Evolutionary conservation across 2,113 vertebrate genomes (phyloP).

Genomic region (Brachyhypopomus occidentalis): DNA sequence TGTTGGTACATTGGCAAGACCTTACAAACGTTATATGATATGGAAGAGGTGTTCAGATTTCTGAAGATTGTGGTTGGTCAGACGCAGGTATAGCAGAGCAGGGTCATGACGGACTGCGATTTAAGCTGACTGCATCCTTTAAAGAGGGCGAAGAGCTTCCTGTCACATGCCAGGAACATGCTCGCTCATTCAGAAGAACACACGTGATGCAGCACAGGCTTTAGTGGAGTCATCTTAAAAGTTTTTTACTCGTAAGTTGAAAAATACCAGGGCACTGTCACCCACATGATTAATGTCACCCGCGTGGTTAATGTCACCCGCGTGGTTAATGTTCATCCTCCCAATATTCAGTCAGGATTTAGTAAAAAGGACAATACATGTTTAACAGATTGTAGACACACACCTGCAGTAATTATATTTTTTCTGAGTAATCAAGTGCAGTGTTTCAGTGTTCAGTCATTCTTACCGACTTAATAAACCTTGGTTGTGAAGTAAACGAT

Average conservation of each 20-base stretch:
- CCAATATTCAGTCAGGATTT: neutral
- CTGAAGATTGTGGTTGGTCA: neutral
- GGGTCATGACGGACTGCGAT: neutral
- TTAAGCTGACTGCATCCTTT: neutral
- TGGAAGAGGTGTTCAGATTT: too few relatives aligned
- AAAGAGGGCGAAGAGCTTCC: neutral
- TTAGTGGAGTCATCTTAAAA: neutral
- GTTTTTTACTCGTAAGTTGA: neutral
- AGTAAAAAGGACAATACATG: neutral
- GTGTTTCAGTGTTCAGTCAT: conserved; percentile 10
- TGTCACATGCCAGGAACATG: neutral
- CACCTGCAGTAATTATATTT: neutral
- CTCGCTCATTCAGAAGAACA: neutral
- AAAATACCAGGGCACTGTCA: neutral
- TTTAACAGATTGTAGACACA: neutral
- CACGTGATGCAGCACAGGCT: too few relatives aligned
- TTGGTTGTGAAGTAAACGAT: conserved; percentile 16
- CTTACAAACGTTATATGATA: too few relatives aligned
- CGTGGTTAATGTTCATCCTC: neutral
- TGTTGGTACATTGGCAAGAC: too few relatives aligned
- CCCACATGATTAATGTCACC: neutral
- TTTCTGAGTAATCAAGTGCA: conserved; percentile 12
- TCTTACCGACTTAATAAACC: conserved; percentile 16
- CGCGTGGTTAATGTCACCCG: neutral
- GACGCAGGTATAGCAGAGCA: neutral